Base-by-base conservation (phyloP, 2,888 invertebrate genomes). In the Pantelozetes paolii region DNA sequence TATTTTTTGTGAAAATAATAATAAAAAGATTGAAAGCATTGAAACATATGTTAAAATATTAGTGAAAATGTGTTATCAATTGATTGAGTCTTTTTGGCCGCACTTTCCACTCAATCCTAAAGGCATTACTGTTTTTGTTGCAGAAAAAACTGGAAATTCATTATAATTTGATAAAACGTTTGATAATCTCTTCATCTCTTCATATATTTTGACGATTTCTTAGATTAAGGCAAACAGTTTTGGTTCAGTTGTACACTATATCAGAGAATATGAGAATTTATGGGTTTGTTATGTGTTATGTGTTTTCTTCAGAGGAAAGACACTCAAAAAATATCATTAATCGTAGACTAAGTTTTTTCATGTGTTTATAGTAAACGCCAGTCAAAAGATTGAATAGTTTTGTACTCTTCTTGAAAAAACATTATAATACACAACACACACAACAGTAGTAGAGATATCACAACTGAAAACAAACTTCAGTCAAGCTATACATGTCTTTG, bases 281-380 rank as follows among this genome's bases (percentile, higher is more conserved):
- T 64, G 62, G 36, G 20, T 64, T 64, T 20, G 6, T 64, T 64
- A n/a, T 64, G n/a, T 20, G n/a, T 64, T 64, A 36, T 64, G 32
- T 32, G 32, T 64, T 26, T 36, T 36, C 2, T 57, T 20, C 28
- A 23, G 9, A 32, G 6, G 20, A 64, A 64, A 64, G 36, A 57
- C 30, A 57, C 62, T 64, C 62, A n/a, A 64, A 64, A 32, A 64
- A 64, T 64, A 32, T 64, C 62, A 64, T 64, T 64, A 64, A 64
- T 64, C 62, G 62, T 64, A 36, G 36, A 6, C 57, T 57, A n/a
- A 36, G 20, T 64, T 62, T 18, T 13, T 57, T 59, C 28, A n/a
- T 48, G 48, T n/a, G 15, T 32, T 28, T 8, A n/a, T 18, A 64
- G 32, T 64, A 36, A 64, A 69, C 45, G 45, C 45, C 45, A 69